Evolutionary conservation across 2,888 invertebrate genomes (phyloP).

Genomic region (Brachypalpus laphriformis): DNA sequence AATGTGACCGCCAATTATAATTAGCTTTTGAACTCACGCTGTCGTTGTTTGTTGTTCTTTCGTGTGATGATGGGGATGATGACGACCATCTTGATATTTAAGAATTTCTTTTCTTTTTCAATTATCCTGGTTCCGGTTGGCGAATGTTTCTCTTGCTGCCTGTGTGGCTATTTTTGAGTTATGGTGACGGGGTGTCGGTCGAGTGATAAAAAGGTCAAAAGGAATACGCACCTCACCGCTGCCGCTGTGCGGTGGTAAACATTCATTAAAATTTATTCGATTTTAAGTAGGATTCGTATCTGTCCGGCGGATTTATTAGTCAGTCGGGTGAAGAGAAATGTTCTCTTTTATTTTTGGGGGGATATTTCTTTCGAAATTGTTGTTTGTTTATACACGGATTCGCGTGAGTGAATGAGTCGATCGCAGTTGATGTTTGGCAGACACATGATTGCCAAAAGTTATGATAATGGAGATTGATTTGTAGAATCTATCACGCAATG

Average conservation of each 20-base stretch:
- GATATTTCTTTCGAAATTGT: neutral
- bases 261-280: conserved; percentile 61
- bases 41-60: conserved; percentile 13
- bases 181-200: neutral
- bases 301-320: neutral
- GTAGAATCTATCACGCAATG: neutral
- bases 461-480: neutral
- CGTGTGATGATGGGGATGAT: neutral
- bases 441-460: neutral
- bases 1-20: conserved; percentile 39
- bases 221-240: conserved; percentile 2
- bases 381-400: conserved; percentile 9
- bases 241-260: too few species aligned
- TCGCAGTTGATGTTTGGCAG: neutral
- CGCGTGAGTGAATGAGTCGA: neutral
- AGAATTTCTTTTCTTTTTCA: neutral
- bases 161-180: neutral
- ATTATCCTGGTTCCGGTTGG: conserved; percentile 28
- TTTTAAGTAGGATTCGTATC: conserved; percentile 27
- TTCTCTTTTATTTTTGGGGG: neutral
- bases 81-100: conserved; percentile 6
- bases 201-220: conserved; percentile 10
- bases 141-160: conserved; percentile 5
- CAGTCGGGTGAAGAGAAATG: neutral
- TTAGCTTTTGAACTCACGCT: conserved; percentile 26